Conservation (phyloP, 2,888 invertebrate species). For the Cylloceria caligata region DNA sequence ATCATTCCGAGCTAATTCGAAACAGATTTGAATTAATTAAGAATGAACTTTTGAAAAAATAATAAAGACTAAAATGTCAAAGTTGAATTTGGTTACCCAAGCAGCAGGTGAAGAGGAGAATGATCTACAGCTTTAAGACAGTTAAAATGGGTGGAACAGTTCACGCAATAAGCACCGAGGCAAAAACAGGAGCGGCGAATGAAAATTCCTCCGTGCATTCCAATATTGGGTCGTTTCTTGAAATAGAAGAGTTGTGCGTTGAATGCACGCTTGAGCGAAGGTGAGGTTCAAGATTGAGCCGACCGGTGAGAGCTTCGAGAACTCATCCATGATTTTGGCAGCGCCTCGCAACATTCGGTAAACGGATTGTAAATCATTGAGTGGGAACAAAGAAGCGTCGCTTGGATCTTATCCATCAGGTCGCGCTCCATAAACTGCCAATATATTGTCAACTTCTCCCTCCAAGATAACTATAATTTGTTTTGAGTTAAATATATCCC, state of each 20-base stretch:
- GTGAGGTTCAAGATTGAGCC: conserved; percentile 74
- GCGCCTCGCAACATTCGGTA: conserved; percentile 37
- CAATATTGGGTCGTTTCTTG: conserved; percentile 61
- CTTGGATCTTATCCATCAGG: conserved; percentile 56
- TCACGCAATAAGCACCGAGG: conserved; percentile 10
- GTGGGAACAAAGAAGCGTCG: conserved; percentile 53
- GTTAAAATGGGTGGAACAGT: conserved; percentile 8
- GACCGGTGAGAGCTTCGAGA: conserved; percentile 44
- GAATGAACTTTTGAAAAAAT: not conserved
- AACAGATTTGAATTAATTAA: conserved; percentile 1
- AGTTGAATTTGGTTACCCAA: not conserved
- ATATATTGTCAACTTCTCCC: conserved; percentile 2
- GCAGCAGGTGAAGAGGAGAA: not conserved
- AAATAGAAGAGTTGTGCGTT: conserved; percentile 60
- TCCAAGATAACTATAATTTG: conserved; percentile 17
- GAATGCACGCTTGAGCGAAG: conserved; percentile 67
- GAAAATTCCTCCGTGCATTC: conserved; percentile 52
- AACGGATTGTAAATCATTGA: conserved; percentile 66
- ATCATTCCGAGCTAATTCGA: not conserved
- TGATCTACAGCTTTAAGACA: conserved; percentile 23
- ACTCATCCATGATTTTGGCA: conserved; percentile 67
- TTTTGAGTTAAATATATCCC: not conserved
- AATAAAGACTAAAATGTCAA: not conserved
- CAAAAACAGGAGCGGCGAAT: conserved; percentile 8
- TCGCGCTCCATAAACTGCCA: conserved; percentile 28